Conservation (phyloP, 2,113 vertebrate genomes). For the Rafetus swinhoei region DNA sequence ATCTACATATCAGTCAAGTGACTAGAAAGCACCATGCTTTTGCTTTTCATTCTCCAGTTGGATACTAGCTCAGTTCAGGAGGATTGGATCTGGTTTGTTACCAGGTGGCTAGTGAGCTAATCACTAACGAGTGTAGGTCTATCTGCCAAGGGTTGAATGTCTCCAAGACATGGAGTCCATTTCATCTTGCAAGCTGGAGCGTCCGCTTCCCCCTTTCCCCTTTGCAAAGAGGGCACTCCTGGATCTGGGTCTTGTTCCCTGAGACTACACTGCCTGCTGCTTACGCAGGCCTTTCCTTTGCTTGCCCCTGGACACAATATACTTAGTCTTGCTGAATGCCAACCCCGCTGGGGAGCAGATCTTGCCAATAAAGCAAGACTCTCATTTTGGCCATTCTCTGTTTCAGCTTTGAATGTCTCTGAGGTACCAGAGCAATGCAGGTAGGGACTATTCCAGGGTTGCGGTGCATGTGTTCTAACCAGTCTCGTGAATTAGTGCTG, state of each 20-base stretch:
- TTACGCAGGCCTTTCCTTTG: neutral
- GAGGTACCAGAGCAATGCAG: neutral
- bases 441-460: neutral
- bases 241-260: fast-evolving
- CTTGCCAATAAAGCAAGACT: neutral
- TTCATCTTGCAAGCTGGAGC: neutral
- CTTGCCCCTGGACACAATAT: neutral
- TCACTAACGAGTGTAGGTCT: neutral
- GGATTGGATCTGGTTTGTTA: neutral
- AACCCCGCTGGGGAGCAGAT: neutral
- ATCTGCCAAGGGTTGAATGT: neutral
- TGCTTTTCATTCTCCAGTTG: neutral
- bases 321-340: neutral
- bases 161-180: neutral
- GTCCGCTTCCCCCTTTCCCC: neutral
- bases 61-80: neutral
- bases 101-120: neutral
- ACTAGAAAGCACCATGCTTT: constrained; percentile 11
- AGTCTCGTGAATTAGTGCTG: neutral
- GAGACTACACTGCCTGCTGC: neutral
- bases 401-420: neutral
- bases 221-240: neutral
- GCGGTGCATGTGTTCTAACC: neutral
- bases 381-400: neutral
- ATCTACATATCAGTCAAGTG: neutral